Evolutionary conservation across 1,140 invertebrate species (phyloP).

Genomic region (Triops cancriformis): DNA sequence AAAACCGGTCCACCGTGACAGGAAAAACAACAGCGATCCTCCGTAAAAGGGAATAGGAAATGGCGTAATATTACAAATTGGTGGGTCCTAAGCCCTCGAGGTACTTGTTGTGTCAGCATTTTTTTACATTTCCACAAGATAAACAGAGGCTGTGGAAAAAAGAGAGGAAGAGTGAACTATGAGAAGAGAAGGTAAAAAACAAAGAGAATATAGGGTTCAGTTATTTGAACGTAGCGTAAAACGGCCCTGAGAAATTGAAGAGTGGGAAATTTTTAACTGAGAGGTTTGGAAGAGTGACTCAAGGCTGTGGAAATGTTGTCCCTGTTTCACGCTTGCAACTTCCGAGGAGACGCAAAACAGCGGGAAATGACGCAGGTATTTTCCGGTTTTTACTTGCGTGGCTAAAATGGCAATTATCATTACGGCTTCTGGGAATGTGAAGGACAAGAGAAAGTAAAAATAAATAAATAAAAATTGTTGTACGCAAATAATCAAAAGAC

Average conservation of each 20-base stretch:
- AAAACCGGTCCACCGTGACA: background rate
- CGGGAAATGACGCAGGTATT: background rate
- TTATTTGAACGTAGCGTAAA: background rate
- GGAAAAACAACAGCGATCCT: background rate
- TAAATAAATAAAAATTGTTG: too few relatives aligned
- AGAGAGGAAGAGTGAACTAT: too few relatives aligned
- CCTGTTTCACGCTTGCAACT: background rate
- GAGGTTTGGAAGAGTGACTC: background rate
- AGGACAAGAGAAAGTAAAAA: too few relatives aligned
- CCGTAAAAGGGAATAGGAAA: background rate
- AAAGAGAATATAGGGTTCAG: background rate
- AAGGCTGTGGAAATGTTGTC: background rate
- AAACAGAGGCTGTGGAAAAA: too few relatives aligned
- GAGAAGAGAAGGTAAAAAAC: too few relatives aligned
- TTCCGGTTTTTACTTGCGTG: background rate
- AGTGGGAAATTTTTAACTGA: background rate
- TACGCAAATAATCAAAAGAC: too few relatives aligned
- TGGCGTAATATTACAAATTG: constrained; percentile 4
- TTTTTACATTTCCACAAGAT: too few relatives aligned
- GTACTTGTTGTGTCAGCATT: background rate
- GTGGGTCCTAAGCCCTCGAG: background rate
- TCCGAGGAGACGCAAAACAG: background rate
- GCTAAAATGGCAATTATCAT: too few relatives aligned
- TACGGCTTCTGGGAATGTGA: too few relatives aligned
- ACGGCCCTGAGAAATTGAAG: background rate